Conservation (phyloP, 2,888 invertebrate genomes). For the Conops quadrifasciatus region DNA sequence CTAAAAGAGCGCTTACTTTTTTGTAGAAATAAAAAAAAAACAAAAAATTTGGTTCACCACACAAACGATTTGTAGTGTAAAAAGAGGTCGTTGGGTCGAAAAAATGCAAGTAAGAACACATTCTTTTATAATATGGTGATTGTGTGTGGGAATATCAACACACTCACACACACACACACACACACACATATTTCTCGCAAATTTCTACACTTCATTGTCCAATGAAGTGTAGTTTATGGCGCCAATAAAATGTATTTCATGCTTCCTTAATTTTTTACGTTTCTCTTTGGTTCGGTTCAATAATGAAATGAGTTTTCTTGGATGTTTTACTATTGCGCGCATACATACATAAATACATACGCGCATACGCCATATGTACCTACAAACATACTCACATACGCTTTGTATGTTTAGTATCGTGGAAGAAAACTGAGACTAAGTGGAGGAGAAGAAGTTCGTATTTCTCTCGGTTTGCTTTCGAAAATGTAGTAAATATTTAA, state of each 20-base stretch:
- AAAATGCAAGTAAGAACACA: too few relatives aligned
- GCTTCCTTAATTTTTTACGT: constrained; percentile 65
- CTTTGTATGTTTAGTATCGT: background rate
- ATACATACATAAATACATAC: background rate
- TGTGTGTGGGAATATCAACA: constrained; percentile 16
- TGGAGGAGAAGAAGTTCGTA: too few relatives aligned
- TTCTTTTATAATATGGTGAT: background rate
- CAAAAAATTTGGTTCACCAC: too few relatives aligned
- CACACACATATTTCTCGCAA: constrained; percentile 26
- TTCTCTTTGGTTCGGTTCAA: constrained; percentile 45
- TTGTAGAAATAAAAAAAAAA: too few relatives aligned
- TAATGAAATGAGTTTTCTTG: constrained; percentile 47
- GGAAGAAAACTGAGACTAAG: too few relatives aligned
- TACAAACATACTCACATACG: too few relatives aligned
- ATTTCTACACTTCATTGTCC: constrained; percentile 61
- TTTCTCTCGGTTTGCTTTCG: too few relatives aligned
- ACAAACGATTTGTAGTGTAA: too few relatives aligned
- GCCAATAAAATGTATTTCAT: constrained; percentile 66
- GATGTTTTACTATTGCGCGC: background rate
- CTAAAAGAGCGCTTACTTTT: too few relatives aligned
- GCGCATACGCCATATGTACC: constrained; percentile 3
- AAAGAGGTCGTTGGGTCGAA: too few relatives aligned
- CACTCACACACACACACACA: constrained; percentile 38
- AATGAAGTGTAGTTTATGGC: constrained; percentile 62
- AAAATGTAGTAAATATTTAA: too few relatives aligned